phyloP scores from a whole-genome alignment of 2,797 vertebrate species.

The Sebastes diaconus region DNA sequence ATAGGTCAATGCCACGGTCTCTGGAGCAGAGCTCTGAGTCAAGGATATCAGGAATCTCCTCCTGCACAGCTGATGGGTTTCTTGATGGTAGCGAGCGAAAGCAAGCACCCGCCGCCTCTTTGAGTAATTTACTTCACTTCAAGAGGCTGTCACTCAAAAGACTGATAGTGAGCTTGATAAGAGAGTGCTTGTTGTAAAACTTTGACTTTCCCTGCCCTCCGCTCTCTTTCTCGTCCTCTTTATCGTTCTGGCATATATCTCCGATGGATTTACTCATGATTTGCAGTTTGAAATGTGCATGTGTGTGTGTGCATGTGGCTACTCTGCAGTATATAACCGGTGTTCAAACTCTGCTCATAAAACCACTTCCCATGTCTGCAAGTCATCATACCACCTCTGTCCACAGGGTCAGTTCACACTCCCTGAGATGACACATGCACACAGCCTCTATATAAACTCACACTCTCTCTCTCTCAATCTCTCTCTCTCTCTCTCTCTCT shows the following conservation, averaged over 20 bases:
- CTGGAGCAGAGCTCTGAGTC: conserved; percentile 47
- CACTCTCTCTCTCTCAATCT: background rate
- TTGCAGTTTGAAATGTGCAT: background rate
- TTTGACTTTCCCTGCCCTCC: conserved; percentile 42
- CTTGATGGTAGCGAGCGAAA: conserved; percentile 31
- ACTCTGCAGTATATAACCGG: conserved; percentile 17
- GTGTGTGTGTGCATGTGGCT: conserved; percentile 1
- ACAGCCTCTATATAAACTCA: background rate
- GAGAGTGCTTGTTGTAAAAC: conserved; percentile 44
- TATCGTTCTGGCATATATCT: conserved; percentile 26
- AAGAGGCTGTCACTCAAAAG: conserved; percentile 60
- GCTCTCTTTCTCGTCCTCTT: conserved; percentile 20
- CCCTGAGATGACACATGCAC: background rate
- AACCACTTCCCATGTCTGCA: conserved; percentile 25
- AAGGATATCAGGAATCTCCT: conserved; percentile 63
- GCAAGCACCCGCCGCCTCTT: conserved; percentile 40
- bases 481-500: background rate
- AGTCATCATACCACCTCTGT: conserved; percentile 19
- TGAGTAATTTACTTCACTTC: conserved; percentile 65
- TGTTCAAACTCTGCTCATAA: conserved; percentile 10
- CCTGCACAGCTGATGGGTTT: conserved; percentile 56
- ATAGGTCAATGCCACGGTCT: conserved; percentile 17
- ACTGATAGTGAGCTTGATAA: conserved; percentile 42
- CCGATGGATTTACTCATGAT: conserved; percentile 5
- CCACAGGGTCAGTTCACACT: background rate